phyloP scores from a whole-genome alignment of 2,888 invertebrate species.

The Fissipunctia ypsillon region DNA sequence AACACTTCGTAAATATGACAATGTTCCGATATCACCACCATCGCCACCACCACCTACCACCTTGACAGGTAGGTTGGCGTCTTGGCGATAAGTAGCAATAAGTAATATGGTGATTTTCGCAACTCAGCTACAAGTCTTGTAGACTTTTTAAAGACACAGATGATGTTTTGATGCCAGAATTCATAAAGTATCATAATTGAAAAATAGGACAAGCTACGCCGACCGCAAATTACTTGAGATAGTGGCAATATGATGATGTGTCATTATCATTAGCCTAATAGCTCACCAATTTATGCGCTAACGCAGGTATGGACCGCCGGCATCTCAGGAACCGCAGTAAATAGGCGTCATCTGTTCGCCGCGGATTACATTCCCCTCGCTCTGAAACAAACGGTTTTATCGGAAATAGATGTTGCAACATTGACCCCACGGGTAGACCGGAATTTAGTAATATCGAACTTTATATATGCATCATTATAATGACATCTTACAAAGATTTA shows the following conservation, averaged over 20 bases:
- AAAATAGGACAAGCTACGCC: background rate
- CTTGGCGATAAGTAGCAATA: background rate
- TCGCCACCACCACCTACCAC: background rate
- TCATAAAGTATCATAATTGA: background rate
- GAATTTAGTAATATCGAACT: background rate
- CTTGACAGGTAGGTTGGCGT: background rate
- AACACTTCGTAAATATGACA: background rate
- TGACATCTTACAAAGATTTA: background rate
- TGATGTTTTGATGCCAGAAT: background rate
- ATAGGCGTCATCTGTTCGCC: slow-evolving; percentile 85
- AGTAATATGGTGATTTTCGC: background rate
- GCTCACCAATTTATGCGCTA: slow-evolving; percentile 85
- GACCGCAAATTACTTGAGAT: background rate
- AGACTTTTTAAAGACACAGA: background rate
- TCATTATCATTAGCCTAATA: slow-evolving; percentile 11
- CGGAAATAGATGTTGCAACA: slow-evolving; percentile 10
- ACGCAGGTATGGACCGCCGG: slow-evolving; percentile 83
- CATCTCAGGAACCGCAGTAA: slow-evolving; percentile 84
- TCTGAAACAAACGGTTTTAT: slow-evolving; percentile 72
- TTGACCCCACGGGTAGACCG: background rate
- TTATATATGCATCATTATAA: background rate
- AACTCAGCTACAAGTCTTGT: background rate
- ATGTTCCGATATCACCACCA: background rate
- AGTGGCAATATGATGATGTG: background rate
- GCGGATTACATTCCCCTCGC: slow-evolving; percentile 81